A percentile compares a stretch with the other conserved stretches of the same genome.
Evolutionary conservation across 2,888 invertebrate genomes (phyloP).

Genomic region (Rhaphigaster nebulosa): DNA sequence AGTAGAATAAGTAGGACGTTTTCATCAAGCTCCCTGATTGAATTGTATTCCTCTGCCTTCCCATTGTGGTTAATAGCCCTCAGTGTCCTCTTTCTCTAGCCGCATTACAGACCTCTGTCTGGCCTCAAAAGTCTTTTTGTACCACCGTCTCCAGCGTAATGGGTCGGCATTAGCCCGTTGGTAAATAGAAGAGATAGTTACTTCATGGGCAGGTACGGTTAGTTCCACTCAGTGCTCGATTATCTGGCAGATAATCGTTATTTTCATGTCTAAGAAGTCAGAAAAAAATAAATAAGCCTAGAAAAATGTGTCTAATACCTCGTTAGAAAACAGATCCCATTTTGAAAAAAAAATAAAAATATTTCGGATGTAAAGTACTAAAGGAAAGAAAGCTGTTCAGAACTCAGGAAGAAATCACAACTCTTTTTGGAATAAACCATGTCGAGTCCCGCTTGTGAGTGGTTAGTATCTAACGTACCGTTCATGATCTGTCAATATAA

Average conservation of each 20-base stretch:
- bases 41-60: slow-evolving; percentile 25
- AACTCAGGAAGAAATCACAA: background rate
- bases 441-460: too few relatives aligned
- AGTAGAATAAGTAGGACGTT: slow-evolving; percentile 6
- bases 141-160: background rate
- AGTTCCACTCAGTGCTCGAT: background rate
- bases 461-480: too few relatives aligned
- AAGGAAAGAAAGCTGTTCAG: background rate
- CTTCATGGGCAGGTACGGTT: background rate
- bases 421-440: too few relatives aligned
- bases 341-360: background rate
- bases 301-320: too few relatives aligned
- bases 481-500: too few relatives aligned
- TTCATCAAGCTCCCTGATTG: slow-evolving; percentile 43
- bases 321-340: background rate
- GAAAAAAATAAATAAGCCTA: too few relatives aligned
- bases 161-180: background rate
- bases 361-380: background rate
- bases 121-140: slow-evolving; percentile 6
- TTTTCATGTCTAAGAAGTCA: background rate
- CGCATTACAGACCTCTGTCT: background rate
- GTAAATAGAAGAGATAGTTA: background rate
- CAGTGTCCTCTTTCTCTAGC: background rate
- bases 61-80: slow-evolving; percentile 28
- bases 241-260: background rate